Evolutionary conservation across 1,140 invertebrate genomes (phyloP), one percentile per base, ranked within the genome.

Genomic region (Calliopsis andreniformis): DNA sequence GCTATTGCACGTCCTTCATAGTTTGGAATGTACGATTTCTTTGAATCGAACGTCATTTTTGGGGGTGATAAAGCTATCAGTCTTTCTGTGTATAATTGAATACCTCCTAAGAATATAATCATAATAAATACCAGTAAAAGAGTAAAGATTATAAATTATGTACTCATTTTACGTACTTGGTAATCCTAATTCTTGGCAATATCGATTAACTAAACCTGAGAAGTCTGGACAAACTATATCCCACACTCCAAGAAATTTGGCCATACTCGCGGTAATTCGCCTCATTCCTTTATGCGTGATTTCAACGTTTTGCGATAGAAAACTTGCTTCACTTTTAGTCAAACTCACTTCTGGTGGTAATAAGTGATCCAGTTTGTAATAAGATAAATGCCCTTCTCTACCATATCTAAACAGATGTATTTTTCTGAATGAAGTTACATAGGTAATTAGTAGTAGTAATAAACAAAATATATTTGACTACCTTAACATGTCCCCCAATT

Each of bases 1-100:
- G 93, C 92, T 89, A 95, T 93, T 2, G 93, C 93, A 67, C 94
- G 91, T 2, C 91, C 94, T 90, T 96, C 95, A 80, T 93, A 95
- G 76, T 93, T 94, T 2, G 94, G 94, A 43, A 93, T 75, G 0
- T 23, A 61, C 0, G 76, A 2, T 7, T 56, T 84, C 78, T 78
- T 82, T n/a, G 5, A 28, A 16, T 82, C 58, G 39, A 87, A 88
- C 6, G 59, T 51, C 88, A 93, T 91, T 75, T 83, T 83, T 14
- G 93, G 91, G n/a, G 89, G 87, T 58, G 89, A 82, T 28, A 91
- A 61, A 62, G 89, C 86, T 53, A 92, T 83, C 28, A 94, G 51
- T 80, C 91, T 86, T 83, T 89, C 82, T n/a, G 88, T 79, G 70
- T 92, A 91, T 8, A 87, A 56, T 25, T 76, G 77, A 78, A 92